Percentiles rank a stretch among this genome's conserved stretches.
Conservation (phyloP, 2,888 invertebrate genomes). For the Griposia aprilina region DNA sequence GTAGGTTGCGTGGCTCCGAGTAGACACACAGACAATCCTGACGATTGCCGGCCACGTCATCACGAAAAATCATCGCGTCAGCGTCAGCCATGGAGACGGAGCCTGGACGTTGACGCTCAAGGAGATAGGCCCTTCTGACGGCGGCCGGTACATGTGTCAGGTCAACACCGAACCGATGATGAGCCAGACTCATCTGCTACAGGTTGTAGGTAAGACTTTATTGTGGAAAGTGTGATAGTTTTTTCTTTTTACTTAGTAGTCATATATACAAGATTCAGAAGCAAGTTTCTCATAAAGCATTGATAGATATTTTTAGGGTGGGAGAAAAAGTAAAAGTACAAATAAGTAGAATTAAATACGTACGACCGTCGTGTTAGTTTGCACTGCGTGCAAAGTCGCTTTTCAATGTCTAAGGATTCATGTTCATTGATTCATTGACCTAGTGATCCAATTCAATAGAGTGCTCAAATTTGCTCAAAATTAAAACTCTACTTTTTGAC, state of each 20-base stretch:
- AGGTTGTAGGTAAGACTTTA: conserved; percentile 83
- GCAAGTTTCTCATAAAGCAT: no score
- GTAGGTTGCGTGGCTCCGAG: conserved; percentile 97
- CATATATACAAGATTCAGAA: background rate
- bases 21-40: conserved; percentile 97
- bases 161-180: conserved; percentile 89
- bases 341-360: no score
- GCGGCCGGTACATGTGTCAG: conserved; percentile 95
- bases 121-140: conserved; percentile 94
- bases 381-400: no score
- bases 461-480: no score
- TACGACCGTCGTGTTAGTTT: no score
- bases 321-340: no score
- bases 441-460: no score
- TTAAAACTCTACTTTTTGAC: no score
- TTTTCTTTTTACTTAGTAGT: background rate
- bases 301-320: background rate
- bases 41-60: conserved; percentile 97
- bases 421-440: no score
- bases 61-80: conserved; percentile 96
- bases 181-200: conserved; percentile 85
- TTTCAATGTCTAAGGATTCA: no score
- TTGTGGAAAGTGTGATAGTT: background rate
- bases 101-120: conserved; percentile 96
- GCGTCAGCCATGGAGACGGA: conserved; percentile 94